These are phyloP conservation scores for Styela plicata DNA, from an alignment of 23 tunicate species.

Conservation along the genomic window DNA sequence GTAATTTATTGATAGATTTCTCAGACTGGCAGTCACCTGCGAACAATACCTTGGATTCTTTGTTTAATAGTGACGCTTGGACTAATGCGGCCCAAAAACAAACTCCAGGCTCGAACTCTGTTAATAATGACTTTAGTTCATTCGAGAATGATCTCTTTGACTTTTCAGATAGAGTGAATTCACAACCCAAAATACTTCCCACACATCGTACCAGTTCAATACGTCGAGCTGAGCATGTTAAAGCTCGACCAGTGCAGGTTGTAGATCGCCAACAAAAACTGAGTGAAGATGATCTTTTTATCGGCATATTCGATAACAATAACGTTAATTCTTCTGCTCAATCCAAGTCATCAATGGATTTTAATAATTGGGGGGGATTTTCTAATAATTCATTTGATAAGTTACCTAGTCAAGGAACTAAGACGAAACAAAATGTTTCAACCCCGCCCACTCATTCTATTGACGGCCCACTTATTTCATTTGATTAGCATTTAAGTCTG, in stretches of 20 bases:
- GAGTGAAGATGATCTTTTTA: not conserved
- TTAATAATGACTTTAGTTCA: not conserved
- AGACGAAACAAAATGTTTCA: not conserved
- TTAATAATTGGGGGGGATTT: not conserved
- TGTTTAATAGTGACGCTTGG: not conserved
- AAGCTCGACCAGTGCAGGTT: not conserved
- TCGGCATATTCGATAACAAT: not conserved
- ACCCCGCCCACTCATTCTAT: not conserved
- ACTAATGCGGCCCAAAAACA: not conserved
- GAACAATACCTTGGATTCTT: not conserved
- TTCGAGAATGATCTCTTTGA: not conserved
- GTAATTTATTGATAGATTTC: not conserved
- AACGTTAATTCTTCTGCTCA: not conserved
- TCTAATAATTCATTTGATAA: not conserved
- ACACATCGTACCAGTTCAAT: not conserved
- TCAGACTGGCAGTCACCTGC: not conserved
- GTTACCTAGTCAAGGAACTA: not conserved
- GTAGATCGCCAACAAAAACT: not conserved
- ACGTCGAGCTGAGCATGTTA: not conserved
- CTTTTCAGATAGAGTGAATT: not conserved
- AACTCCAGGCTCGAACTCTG: too few relatives aligned
- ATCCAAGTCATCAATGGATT: not conserved
- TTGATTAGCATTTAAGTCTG: too few relatives aligned
- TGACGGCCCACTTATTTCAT: not conserved
- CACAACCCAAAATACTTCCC: not conserved